Conservation (phyloP, 2,888 invertebrate genomes). For the Boloria euphrosyne region DNA sequence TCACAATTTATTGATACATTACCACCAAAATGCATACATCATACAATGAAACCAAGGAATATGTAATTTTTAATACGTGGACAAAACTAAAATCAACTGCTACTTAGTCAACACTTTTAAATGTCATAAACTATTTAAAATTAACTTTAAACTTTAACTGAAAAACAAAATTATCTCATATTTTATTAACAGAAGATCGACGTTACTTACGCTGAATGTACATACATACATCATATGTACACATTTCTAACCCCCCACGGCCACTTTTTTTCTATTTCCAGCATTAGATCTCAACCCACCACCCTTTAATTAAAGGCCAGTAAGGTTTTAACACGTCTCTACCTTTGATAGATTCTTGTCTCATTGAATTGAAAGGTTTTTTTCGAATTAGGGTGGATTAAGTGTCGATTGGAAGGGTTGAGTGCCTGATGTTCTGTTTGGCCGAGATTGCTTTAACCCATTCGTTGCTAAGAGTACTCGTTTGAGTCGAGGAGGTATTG, state of each 20-base stretch:
- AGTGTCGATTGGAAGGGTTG: slow-evolving; percentile 46
- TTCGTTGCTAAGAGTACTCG: slow-evolving; percentile 20
- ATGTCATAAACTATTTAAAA: too few relatives aligned
- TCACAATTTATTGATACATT: too few relatives aligned
- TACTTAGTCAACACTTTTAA: too few relatives aligned
- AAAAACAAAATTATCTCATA: too few relatives aligned
- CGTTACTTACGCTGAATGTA: too few relatives aligned
- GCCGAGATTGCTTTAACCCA: slow-evolving; percentile 38
- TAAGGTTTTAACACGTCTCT: slow-evolving; percentile 77
- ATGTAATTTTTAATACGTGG: too few relatives aligned
- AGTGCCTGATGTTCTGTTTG: slow-evolving; percentile 45
- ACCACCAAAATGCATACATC: too few relatives aligned
- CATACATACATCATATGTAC: too few relatives aligned
- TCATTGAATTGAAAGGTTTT: slow-evolving; percentile 60
- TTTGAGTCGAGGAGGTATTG: slow-evolving; percentile 29
- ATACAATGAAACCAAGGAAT: too few relatives aligned
- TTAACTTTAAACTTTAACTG: too few relatives aligned
- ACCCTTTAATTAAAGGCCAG: slow-evolving; percentile 76
- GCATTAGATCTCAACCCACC: slow-evolving; percentile 65
- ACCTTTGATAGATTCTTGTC: slow-evolving; percentile 57
- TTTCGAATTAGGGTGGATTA: slow-evolving; percentile 51
- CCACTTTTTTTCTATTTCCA: slow-evolving; percentile 55
- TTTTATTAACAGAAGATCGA: too few relatives aligned
- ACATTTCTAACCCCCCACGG: background rate
- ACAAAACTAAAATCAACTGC: too few relatives aligned